Percentiles rank a stretch among this genome's conserved stretches.
These are phyloP conservation scores for Neolamprologus modestus DNA, from an alignment of 2,113 vertebrate genomes.

Conservation along the genomic window DNA sequence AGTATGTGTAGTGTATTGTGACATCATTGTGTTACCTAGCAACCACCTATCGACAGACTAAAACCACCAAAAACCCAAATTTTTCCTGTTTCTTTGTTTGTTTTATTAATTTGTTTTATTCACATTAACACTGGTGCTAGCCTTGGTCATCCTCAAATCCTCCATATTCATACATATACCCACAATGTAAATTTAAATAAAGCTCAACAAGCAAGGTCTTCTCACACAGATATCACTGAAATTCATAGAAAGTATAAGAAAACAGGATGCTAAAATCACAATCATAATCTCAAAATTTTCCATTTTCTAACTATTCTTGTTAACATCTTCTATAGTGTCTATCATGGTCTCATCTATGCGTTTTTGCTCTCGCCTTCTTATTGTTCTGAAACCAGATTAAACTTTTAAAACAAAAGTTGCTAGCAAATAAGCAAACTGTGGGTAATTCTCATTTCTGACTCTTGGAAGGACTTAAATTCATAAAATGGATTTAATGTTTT, in stretches of 20 bases:
- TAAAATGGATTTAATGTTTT: not conserved
- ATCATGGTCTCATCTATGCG: not conserved
- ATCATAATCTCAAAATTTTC: not conserved
- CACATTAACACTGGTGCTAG: rapidly evolving
- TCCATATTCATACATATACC: not conserved
- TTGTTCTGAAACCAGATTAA: not conserved
- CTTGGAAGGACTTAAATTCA: rapidly evolving
- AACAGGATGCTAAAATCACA: not conserved
- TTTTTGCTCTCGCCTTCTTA: not conserved
- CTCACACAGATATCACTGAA: not conserved
- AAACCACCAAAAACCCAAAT: not conserved
- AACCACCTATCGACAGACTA: not conserved
- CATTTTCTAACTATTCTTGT: not conserved
- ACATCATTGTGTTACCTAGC: not conserved
- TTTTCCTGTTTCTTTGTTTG: not conserved
- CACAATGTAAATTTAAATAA: not conserved
- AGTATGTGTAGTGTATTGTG: rapidly evolving
- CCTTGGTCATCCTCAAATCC: not conserved
- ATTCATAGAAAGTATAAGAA: not conserved
- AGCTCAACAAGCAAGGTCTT: rapidly evolving
- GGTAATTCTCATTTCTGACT: not conserved
- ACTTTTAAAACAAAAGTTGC: not conserved
- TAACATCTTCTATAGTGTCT: not conserved
- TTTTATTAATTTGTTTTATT: not conserved
- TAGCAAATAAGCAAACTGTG: not conserved